Base-by-base conservation (phyloP, 2,888 invertebrate genomes). In the Nymphalis polychloros region DNA sequence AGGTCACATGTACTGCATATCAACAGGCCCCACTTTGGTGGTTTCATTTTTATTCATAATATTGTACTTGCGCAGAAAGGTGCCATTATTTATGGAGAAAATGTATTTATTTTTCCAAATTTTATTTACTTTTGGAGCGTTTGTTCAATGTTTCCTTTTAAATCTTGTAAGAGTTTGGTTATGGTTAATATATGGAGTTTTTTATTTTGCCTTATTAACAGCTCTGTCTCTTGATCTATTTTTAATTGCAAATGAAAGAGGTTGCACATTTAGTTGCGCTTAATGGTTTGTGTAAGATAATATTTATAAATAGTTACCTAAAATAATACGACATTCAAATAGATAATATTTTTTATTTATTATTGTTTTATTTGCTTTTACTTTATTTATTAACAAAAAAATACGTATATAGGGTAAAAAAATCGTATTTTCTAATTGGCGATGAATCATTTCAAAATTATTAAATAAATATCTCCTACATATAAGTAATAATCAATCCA, bases 51-150 rank as follows among this genome's bases (percentile, higher is more conserved):
- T 92, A 73, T 91, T 92, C 75, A 79, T 91, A 66, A 80, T 90
- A 75, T 81, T 92, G 68, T 92, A 92, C 72, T 61, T 91, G 73
- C 83, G 90, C 77, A 86, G 81, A 80, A 87, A 82, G 84, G 89
- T 91, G 35, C 91, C 92, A 6, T 72, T 90, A 70, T 92, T 92
- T 74, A 89, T 92, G 91, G 92, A 92, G 78, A 92, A 92, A 83
- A 90, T 92, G 89, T 90, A 92, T 75, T 79, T 92, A 70, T 90
- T 90, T 79, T 91, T 92, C 80, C 92, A 92, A 91, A 91, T 92
- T 76, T 77, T 90, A 70, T 91, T 92, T 75, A 89, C 90, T 0
- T 92, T 92, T 81, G 92, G 92, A 69, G 92, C 92, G 50, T 89
- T 92, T 73, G 76, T 92, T 71, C 92, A 92, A 78, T 91, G 91